Percentiles rank a stretch among this genome's conserved stretches.
These are phyloP conservation scores for Sebastes nivosus DNA, from an alignment of 2,797 vertebrate genomes.

Conservation along the genomic window DNA sequence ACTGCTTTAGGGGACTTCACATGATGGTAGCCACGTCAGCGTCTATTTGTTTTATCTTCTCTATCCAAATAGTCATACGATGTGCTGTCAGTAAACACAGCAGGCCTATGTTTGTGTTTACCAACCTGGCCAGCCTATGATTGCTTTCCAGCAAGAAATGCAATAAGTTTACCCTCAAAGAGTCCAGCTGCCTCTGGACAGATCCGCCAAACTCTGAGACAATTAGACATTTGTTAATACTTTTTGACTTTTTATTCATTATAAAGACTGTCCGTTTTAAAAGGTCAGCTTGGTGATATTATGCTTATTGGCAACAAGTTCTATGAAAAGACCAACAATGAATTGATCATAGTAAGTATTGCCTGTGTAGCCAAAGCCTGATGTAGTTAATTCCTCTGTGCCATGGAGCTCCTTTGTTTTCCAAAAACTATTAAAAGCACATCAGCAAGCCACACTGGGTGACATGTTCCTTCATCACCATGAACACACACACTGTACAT, in stretches of 20 bases:
- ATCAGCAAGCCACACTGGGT: too few species aligned
- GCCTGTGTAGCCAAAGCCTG: too few species aligned
- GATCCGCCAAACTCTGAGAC: not conserved
- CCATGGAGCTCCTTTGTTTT: too few species aligned
- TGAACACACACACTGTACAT: too few species aligned
- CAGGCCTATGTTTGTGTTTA: slow-evolving; percentile 41
- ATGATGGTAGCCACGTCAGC: not conserved
- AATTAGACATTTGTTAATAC: not conserved
- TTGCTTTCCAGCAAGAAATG: slow-evolving; percentile 30
- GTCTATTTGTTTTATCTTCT: slow-evolving; percentile 4
- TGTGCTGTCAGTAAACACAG: slow-evolving; percentile 40
- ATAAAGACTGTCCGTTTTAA: not conserved
- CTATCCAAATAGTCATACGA: slow-evolving; percentile 14
- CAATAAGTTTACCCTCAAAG: slow-evolving; percentile 7
- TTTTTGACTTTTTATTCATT: not conserved
- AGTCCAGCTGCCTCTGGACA: not conserved
- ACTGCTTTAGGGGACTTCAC: not conserved
- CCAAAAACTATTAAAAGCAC: too few species aligned
- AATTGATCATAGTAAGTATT: not conserved
- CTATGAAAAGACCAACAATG: not conserved
- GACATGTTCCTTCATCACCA: too few species aligned
- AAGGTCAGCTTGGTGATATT: not conserved
- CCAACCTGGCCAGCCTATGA: slow-evolving; percentile 26
- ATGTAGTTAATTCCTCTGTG: too few species aligned
- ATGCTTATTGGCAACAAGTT: not conserved